Percentiles rank a stretch among this genome's conserved stretches.
Evolutionary conservation across 2,113 vertebrate genomes (phyloP).

Genomic region (Grus americana): DNA sequence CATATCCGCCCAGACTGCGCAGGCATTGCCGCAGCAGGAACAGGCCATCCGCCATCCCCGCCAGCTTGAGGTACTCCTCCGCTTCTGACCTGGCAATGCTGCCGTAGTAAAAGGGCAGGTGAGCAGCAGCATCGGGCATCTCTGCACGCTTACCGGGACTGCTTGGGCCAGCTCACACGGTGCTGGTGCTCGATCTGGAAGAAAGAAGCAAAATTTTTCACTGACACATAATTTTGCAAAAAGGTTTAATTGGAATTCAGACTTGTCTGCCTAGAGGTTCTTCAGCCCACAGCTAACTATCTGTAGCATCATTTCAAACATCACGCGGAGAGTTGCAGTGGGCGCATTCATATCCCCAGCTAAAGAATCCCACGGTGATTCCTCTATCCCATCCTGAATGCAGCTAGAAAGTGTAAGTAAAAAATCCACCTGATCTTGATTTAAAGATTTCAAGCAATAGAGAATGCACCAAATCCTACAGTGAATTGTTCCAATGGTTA

Average conservation of each 20-base stretch:
- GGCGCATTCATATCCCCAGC: background rate
- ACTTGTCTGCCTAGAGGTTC: background rate
- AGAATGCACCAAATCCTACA: background rate
- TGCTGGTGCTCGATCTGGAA: background rate
- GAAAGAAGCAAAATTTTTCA: background rate
- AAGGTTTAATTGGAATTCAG: background rate
- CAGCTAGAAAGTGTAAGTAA: background rate
- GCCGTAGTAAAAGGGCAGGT: conserved; percentile 95
- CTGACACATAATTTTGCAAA: rapidly evolving
- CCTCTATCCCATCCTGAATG: background rate
- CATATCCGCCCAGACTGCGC: conserved; percentile 92
- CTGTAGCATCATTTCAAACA: background rate
- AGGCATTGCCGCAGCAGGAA: conserved; percentile 94
- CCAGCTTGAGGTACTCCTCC: conserved; percentile 91
- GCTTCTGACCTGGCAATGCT: conserved; percentile 90
- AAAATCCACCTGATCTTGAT: background rate
- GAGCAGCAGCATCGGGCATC: conserved; percentile 89
- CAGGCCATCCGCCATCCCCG: conserved; percentile 89
- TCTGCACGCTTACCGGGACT: background rate
- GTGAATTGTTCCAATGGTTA: background rate
- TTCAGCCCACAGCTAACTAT: background rate
- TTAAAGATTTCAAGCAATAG: background rate
- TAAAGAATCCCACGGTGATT: background rate
- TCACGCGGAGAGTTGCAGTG: background rate
- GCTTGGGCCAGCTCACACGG: rapidly evolving